Evolutionary conservation across 1,140 invertebrate species (phyloP).

Genomic region (Meloidogyne exigua): DNA sequence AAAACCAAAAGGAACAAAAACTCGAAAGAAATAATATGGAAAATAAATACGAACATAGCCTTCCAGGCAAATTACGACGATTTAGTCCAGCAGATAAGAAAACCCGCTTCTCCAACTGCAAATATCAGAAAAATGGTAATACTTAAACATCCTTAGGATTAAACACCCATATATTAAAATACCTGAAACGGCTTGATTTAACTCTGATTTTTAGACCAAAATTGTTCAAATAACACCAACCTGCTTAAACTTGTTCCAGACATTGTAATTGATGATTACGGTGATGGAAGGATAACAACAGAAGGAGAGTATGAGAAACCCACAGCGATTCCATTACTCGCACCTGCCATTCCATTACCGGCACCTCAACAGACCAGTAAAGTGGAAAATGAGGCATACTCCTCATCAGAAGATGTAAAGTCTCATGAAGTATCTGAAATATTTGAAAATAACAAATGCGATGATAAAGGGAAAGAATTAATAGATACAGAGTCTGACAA

Average conservation of each 20-base stretch:
- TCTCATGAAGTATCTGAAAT: neutral
- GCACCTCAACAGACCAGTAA: neutral
- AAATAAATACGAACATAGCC: neutral
- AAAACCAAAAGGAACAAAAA: neutral
- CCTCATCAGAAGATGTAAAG: neutral
- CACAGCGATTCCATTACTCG: constrained; percentile 14
- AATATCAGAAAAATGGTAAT: neutral
- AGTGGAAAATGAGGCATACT: neutral
- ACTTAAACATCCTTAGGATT: too few species aligned
- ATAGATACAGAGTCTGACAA: neutral
- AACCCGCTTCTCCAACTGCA: neutral
- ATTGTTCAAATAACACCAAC: neutral
- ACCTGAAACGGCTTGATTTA: neutral
- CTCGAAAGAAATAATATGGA: neutral
- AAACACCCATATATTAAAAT: too few species aligned
- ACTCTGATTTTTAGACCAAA: neutral
- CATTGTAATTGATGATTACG: constrained; percentile 24
- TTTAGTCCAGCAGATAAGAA: neutral
- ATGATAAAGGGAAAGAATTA: neutral
- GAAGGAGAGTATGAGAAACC: neutral
- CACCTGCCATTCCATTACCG: constrained; percentile 22
- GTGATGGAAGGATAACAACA: neutral
- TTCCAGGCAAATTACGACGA: neutral
- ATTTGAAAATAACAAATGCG: neutral
- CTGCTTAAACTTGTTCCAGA: neutral